These are phyloP conservation scores for Aphidius gifuensis DNA, from an alignment of 1,140 invertebrate genomes.

Conservation along the genomic window DNA sequence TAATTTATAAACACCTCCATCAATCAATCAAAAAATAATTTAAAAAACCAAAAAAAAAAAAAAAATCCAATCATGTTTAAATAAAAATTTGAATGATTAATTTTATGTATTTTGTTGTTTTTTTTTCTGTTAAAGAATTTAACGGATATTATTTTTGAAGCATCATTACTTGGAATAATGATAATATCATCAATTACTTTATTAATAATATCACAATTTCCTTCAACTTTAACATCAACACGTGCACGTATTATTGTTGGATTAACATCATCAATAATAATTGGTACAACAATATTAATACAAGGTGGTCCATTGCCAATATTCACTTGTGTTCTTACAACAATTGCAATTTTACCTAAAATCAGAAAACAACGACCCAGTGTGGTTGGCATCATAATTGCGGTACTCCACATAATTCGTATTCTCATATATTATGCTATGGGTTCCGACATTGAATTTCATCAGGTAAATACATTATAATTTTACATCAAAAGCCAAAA, in stretches of 20 bases:
- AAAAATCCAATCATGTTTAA: neutral
- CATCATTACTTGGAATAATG: conserved; percentile 39
- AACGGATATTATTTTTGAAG: conserved; percentile 24
- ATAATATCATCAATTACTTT: conserved; percentile 38
- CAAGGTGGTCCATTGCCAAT: conserved; percentile 37
- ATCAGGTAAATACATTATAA: conserved; percentile 37
- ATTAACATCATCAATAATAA: conserved; percentile 36
- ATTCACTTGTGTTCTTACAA: conserved; percentile 40
- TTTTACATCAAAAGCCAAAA: neutral
- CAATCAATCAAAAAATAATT: no score
- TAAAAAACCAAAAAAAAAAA: neutral
- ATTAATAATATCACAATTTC: conserved; percentile 44
- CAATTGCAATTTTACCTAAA: conserved; percentile 44
- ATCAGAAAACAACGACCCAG: conserved; percentile 36
- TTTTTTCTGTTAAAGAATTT: conserved; percentile 27
- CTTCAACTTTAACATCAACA: conserved; percentile 37
- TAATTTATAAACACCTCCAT: no score
- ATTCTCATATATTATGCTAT: conserved; percentile 27
- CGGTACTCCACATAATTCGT: conserved; percentile 31
- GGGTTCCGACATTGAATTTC: conserved; percentile 30
- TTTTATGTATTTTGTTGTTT: neutral
- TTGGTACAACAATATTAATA: conserved; percentile 41
- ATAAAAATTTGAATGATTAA: neutral
- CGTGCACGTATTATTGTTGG: conserved; percentile 41
- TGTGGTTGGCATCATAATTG: conserved; percentile 36